Base-by-base conservation (phyloP, 1,140 invertebrate species). In the Zaprionus ghesquierei region DNA sequence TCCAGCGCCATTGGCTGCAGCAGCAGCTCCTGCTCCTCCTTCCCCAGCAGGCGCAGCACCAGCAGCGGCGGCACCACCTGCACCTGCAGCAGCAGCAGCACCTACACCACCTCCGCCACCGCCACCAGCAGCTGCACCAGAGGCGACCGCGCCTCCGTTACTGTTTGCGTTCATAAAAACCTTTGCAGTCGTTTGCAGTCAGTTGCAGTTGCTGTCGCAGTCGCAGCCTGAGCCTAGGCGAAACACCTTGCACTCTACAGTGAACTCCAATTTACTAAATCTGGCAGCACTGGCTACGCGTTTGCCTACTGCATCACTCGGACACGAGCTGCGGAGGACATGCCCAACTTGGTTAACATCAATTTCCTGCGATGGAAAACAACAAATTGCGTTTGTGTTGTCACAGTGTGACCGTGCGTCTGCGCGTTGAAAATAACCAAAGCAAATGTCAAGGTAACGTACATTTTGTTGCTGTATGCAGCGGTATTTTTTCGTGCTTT, bases 141-240 rank as follows among this genome's bases (percentile, higher is more conserved):
- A 63, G 63, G 54, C 66, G n/a, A 59, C 72, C 44, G 61, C 78
- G 50, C 72, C 80, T 41, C 79, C 79, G 72, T 74, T 74, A 46
- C 29, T 76, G 54, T 66, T 80, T 38, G 73, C 69, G 74, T 76
- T 85, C 81, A 85, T 84, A 69, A 51, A 73, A 68, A 61, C 56
- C 55, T 49, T 59, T 68, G 6, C 33, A 58, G 33, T 44, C 25
- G 20, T 35, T 66, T 15, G 25, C 33, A 29, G 13, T 44, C 2
- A 23, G 10, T 18, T 10, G 35, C 54, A 27, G 20, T 51, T 3
- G 20, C 35, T 35, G 33, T n/a, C 33, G 9, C 15, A 12, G 51
- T 54, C 25, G 5, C 51, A 31, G n/a, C 10, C 33, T 5, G 22
- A 35, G 22, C 10, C 18, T 50, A 10, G 31, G 22, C 50, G 22